phyloP scores from a whole-genome alignment of 2,888 invertebrate genomes.

The Nebria salina region DNA sequence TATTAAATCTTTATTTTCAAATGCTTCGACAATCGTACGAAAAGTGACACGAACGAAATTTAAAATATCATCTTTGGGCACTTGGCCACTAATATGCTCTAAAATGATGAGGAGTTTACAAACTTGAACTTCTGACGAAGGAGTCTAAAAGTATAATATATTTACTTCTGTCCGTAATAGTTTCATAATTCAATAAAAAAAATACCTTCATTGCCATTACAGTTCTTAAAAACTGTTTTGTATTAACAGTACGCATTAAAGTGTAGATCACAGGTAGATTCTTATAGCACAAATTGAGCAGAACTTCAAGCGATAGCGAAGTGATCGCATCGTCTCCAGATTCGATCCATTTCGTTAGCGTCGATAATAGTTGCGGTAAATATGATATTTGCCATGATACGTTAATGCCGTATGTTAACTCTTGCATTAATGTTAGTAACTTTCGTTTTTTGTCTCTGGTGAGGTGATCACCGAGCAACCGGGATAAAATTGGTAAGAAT shows the following conservation, averaged over 20 bases:
- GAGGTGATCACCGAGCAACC: conserved; percentile 69
- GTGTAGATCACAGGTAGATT: conserved; percentile 80
- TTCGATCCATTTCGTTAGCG: conserved; percentile 73
- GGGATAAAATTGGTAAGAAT: conserved; percentile 73
- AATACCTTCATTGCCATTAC: conserved; percentile 70
- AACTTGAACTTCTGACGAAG: conserved; percentile 65
- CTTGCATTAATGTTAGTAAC: conserved; percentile 73
- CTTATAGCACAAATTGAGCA: conserved; percentile 82
- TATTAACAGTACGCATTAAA: conserved; percentile 76
- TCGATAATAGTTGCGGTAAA: conserved; percentile 72
- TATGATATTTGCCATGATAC: conserved; percentile 85
- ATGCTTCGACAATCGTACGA: conserved; percentile 62
- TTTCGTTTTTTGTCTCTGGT: conserved; percentile 72
- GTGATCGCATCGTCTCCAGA: conserved; percentile 65
- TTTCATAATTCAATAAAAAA: conserved; percentile 16
- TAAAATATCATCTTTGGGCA: conserved; percentile 63
- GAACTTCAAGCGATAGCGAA: conserved; percentile 71
- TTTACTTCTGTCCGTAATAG: not conserved
- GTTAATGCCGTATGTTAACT: conserved; percentile 80
- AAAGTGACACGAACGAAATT: conserved; percentile 65
- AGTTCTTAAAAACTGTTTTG: conserved; percentile 72
- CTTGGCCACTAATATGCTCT: conserved; percentile 64
- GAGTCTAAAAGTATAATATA: conserved; percentile 57
- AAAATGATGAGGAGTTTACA: conserved; percentile 67
- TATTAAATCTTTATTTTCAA: conserved; percentile 61